Percentiles rank a stretch among this genome's conserved stretches.
These are phyloP conservation scores for Scaptomyza parva DNA, from an alignment of 2,888 invertebrate species.

Conservation along the genomic window DNA sequence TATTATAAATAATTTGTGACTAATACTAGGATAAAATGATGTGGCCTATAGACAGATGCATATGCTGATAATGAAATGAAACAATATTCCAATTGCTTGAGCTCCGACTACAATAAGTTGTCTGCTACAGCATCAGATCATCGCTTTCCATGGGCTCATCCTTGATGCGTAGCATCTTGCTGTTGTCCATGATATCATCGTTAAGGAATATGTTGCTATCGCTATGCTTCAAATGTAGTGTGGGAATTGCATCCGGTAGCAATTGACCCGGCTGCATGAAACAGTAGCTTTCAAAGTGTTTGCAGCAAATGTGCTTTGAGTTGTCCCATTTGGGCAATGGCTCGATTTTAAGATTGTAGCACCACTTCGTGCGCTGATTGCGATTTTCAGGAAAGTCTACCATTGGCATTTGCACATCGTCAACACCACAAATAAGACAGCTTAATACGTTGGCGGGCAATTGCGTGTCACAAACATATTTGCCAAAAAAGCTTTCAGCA, in stretches of 20 bases:
- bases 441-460: constrained; percentile 42
- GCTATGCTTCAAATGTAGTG: constrained; percentile 69
- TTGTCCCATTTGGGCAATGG: constrained; percentile 65
- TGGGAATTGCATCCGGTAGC: constrained; percentile 75
- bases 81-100: constrained; percentile 14
- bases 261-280: constrained; percentile 60
- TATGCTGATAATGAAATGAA: constrained; percentile 29
- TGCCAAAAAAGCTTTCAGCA: constrained; percentile 34
- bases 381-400: constrained; percentile 66
- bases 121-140: constrained; percentile 59
- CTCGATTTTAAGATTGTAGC: constrained; percentile 70
- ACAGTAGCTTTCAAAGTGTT: constrained; percentile 71
- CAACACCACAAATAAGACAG: constrained; percentile 62
- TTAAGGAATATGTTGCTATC: constrained; percentile 76
- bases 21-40: constrained; percentile 42
- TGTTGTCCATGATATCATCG: constrained; percentile 43
- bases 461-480: constrained; percentile 55
- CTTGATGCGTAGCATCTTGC: constrained; percentile 49
- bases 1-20: constrained; percentile 22
- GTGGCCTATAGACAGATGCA: constrained; percentile 41
- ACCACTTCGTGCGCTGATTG: constrained; percentile 70
- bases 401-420: constrained; percentile 52
- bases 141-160: constrained; percentile 65
- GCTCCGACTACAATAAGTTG: constrained; percentile 15
- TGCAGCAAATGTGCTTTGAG: constrained; percentile 65